A percentile compares a stretch with the other conserved stretches of the same genome.
Conservation (phyloP, 2,888 invertebrate species). For the Dastarcus helophoroides region DNA sequence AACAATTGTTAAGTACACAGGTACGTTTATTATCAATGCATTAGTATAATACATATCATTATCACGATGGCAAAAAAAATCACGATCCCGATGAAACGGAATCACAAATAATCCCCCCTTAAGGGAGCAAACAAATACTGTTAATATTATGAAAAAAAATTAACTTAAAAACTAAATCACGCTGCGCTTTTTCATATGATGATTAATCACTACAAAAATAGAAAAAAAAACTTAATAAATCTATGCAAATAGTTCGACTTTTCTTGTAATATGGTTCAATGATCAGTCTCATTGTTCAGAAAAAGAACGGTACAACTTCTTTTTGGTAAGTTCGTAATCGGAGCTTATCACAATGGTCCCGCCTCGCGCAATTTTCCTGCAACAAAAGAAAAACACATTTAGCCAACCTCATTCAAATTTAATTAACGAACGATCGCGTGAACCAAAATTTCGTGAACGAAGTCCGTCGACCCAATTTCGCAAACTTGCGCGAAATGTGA, state of each 20-base stretch:
- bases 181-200: slow-evolving; percentile 26
- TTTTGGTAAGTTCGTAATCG: slow-evolving; percentile 78
- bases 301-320: slow-evolving; percentile 64
- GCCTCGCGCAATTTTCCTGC: slow-evolving; percentile 73
- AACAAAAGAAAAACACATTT: slow-evolving; percentile 20
- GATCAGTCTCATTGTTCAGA: slow-evolving; percentile 17
- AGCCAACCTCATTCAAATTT: too few species aligned
- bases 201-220: slow-evolving; percentile 23
- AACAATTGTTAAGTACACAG: slow-evolving; percentile 27
- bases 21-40: slow-evolving; percentile 27
- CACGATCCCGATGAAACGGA: slow-evolving; percentile 9
- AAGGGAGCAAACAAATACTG: slow-evolving; percentile 13
- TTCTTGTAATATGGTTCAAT: slow-evolving; percentile 15
- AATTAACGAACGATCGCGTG: too few species aligned
- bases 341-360: slow-evolving; percentile 81
- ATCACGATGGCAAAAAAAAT: slow-evolving; percentile 10
- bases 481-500: too few species aligned
- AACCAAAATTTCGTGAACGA: too few species aligned
- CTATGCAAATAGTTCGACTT: slow-evolving; percentile 18
- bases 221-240: slow-evolving; percentile 22
- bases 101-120: slow-evolving; percentile 9
- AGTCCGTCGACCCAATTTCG: too few species aligned
- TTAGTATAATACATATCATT: slow-evolving; percentile 25
- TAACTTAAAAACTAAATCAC: slow-evolving; percentile 29
- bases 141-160: slow-evolving; percentile 11